These are phyloP conservation scores for Xestia rhomboidea DNA, from an alignment of 2,888 invertebrate species.

Conservation along the genomic window DNA sequence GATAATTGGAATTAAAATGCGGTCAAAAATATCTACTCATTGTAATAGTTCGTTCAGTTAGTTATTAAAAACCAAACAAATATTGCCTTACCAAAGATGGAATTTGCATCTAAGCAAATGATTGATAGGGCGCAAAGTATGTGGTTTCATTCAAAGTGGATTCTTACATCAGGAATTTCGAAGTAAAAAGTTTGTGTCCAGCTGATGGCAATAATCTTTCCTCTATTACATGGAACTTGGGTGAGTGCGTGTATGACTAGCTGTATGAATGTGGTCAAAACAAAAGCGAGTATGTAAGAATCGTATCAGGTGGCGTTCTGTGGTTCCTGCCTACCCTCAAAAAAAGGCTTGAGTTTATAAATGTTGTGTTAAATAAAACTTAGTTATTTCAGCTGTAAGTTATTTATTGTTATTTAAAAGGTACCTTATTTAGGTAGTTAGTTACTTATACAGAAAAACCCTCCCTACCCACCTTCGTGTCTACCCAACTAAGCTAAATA, in stretches of 20 bases:
- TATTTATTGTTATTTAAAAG: background rate
- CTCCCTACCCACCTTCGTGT: background rate
- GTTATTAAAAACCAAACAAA: too few relatives aligned
- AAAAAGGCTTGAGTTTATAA: background rate
- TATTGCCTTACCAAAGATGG: too few relatives aligned
- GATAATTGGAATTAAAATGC: too few relatives aligned
- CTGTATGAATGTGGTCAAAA: background rate
- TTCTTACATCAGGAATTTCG: too few relatives aligned
- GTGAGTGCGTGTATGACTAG: background rate
- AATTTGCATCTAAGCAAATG: too few relatives aligned
- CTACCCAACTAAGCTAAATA: slow-evolving; percentile 16
- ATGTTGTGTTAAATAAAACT: background rate
- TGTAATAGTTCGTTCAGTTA: too few relatives aligned
- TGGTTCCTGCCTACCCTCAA: background rate
- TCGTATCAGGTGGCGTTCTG: background rate
- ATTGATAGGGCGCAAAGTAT: too few relatives aligned
- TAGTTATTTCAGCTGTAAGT: background rate
- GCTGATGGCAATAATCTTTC: too few relatives aligned
- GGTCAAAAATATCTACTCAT: too few relatives aligned
- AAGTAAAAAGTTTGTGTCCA: too few relatives aligned
- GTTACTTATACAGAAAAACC: background rate
- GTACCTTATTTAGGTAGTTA: background rate
- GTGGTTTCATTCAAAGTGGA: too few relatives aligned
- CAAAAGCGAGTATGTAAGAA: background rate
- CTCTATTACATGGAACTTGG: too few relatives aligned